A percentile compares a stretch with the other conserved stretches of the same genome.
phyloP scores from a whole-genome alignment of 2,113 vertebrate species.

The Craseonycteris thonglongyai region DNA sequence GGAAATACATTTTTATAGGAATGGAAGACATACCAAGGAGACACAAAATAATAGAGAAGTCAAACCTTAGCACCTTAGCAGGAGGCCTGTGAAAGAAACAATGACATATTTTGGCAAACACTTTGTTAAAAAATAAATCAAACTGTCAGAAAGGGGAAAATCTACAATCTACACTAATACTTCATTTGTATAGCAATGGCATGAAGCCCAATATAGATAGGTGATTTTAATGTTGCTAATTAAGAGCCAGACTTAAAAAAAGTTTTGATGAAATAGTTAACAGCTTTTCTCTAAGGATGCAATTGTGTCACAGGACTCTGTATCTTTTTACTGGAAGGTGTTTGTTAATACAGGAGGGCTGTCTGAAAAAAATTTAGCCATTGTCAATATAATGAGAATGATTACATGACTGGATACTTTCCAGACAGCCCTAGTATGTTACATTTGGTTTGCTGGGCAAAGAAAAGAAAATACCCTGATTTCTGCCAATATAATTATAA shows the following conservation, averaged over 20 bases:
- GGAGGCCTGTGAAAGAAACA: background rate
- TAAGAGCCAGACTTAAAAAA: background rate
- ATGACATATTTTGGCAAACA: background rate
- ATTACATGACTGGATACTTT: too few species aligned
- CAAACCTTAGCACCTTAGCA: accelerated
- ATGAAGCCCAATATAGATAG: background rate
- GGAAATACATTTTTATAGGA: background rate
- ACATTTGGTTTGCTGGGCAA: conserved; percentile 1
- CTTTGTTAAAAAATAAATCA: background rate
- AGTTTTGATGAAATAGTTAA: conserved; percentile 8
- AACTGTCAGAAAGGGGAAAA: background rate
- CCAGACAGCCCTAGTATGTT: too few species aligned
- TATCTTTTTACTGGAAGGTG: background rate
- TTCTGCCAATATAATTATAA: conserved; percentile 52
- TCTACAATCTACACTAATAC: background rate
- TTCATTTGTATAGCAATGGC: background rate
- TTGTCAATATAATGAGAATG: too few species aligned
- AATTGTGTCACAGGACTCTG: background rate
- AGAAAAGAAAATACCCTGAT: background rate
- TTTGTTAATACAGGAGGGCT: too few species aligned
- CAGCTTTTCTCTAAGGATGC: conserved; percentile 21
- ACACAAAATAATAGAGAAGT: background rate
- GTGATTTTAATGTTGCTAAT: conserved; percentile 3
- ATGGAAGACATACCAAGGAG: background rate
- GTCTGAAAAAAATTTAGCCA: too few species aligned